Evolutionary conservation across 2,797 vertebrate species (phyloP).

Genomic region (Anisognathus igniventris): DNA sequence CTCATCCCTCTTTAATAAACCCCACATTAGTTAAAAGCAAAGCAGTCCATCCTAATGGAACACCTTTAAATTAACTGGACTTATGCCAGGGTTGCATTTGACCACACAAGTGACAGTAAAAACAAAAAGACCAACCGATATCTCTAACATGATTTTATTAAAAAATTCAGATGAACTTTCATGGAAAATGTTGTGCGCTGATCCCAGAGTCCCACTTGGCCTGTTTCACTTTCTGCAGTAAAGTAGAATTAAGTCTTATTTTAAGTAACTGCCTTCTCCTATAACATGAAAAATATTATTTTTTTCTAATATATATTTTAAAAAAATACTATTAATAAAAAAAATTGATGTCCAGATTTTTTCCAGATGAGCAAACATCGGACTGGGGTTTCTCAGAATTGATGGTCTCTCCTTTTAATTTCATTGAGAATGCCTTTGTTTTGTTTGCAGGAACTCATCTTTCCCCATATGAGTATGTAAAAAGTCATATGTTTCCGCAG

Average conservation of each 20-base stretch:
- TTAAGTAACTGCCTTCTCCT: slow-evolving; percentile 9
- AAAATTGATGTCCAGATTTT: slow-evolving; percentile 30
- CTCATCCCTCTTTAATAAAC: background rate
- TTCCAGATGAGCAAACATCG: slow-evolving; percentile 49
- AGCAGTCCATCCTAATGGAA: background rate
- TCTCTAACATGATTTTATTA: background rate
- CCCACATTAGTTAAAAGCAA: background rate
- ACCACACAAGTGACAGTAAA: background rate
- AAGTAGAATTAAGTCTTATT: background rate
- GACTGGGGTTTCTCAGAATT: slow-evolving; percentile 23
- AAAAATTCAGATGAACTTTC: background rate
- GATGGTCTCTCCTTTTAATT: background rate
- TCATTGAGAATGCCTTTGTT: slow-evolving; percentile 37
- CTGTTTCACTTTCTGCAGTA: background rate
- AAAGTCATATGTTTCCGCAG: slow-evolving; percentile 52
- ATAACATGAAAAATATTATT: slow-evolving; percentile 3
- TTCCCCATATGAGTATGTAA: slow-evolving; percentile 18
- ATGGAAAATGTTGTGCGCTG: background rate
- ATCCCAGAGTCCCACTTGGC: background rate
- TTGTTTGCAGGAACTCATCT: slow-evolving; percentile 39
- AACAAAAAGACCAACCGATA: background rate
- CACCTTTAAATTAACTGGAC: background rate
- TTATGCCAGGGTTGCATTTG: background rate
- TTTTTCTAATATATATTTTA: slow-evolving; percentile 1
- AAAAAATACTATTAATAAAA: slow-evolving; percentile 19